Base-by-base conservation (phyloP, 2,113 vertebrate species). In the Psephotus haematonotus region DNA sequence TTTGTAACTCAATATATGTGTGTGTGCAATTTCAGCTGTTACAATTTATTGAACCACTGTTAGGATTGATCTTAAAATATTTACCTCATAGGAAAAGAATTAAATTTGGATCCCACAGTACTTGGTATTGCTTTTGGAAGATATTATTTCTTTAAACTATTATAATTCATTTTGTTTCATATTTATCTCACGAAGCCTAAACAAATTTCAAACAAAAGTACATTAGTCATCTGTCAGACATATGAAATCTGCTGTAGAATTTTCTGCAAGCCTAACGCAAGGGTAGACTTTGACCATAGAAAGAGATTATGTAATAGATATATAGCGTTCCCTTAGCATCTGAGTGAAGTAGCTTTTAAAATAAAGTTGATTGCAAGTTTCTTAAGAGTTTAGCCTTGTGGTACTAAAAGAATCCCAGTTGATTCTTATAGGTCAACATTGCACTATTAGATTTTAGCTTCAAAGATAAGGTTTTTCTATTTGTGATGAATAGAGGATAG, bases 121-220 rank as follows among this genome's bases (percentile, higher is more conserved):
- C 64, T 90, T 90, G 91, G 89, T 97, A 98, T 97, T 97, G 97
- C 96, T 98, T 98, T 97, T 95, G 93, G 97, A 98, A 97, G 97
- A 96, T 89, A 97, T 95, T 96, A 93, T 96, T 94, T 98, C 95
- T 97, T 97, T 96, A 97, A 98, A 98, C 86, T 85, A 93, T 98
- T 97, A 95, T 96, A 97, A 97, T 97, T 98, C 72, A 95, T 97
- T 98, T 98, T 98, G 93, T 94, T 98, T 97, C 97, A 94, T 97
- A 97, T 98, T 97, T 98, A 97, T 98, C 97, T 98, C 93, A 94
- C 96, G 94, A 97, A 97, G 92, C 94, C 95, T 97, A 98, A 98
- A 97, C 96, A 97, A 96, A 97, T 98, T 97, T 97, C 91, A 96
- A 92, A 94, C 94, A 96, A 93, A 97, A 98, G 92, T 97, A 79